phyloP scores from a whole-genome alignment of 2,888 invertebrate species.

The Drosophila anomelani region DNA sequence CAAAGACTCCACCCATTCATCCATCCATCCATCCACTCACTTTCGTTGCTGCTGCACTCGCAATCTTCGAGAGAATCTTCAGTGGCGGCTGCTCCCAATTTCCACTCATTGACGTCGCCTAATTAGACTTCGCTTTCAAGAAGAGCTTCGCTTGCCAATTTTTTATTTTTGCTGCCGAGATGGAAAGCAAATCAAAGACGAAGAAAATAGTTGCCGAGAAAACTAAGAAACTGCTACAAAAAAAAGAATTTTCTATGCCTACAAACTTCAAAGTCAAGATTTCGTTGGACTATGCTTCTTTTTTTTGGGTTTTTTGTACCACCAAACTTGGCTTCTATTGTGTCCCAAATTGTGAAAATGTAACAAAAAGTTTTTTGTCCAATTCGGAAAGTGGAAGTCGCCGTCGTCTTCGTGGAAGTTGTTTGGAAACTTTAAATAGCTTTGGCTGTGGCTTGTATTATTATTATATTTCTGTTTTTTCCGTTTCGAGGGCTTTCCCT shows the following conservation, averaged over 20 bases:
- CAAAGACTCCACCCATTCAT: conserved; percentile 10
- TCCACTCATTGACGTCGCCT: conserved; percentile 42
- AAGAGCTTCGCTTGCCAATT: conserved; percentile 60
- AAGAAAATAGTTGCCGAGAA: conserved; percentile 3
- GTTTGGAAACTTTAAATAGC: conserved; percentile 59
- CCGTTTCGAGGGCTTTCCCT: conserved; percentile 57
- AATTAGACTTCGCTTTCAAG: conserved; percentile 52
- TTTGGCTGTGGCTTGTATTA: conserved; percentile 40
- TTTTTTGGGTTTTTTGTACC: conserved; percentile 12
- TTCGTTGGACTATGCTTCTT: conserved; percentile 22
- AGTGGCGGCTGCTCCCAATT: conserved; percentile 31
- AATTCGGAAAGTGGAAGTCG: conserved; percentile 59
- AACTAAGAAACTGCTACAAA: conserved; percentile 17
- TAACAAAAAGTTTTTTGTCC: conserved; percentile 39
- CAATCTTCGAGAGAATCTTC: conserved; percentile 35
- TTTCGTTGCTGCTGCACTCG: conserved; percentile 24
- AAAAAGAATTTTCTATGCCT: conserved; percentile 49
- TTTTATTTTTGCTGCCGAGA: conserved; percentile 23
- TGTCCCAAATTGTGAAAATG: conserved; percentile 37
- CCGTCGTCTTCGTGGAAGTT: conserved; percentile 45
- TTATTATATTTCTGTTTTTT: conserved; percentile 14
- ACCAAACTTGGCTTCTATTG: conserved; percentile 30
- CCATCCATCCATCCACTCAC: conserved; percentile 18
- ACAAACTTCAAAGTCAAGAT: conserved; percentile 39
- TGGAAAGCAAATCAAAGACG: conserved; percentile 34